A percentile compares a stretch with the other conserved stretches of the same genome.
Evolutionary conservation across 2,888 invertebrate species (phyloP).

Genomic region (Macaria notata): DNA sequence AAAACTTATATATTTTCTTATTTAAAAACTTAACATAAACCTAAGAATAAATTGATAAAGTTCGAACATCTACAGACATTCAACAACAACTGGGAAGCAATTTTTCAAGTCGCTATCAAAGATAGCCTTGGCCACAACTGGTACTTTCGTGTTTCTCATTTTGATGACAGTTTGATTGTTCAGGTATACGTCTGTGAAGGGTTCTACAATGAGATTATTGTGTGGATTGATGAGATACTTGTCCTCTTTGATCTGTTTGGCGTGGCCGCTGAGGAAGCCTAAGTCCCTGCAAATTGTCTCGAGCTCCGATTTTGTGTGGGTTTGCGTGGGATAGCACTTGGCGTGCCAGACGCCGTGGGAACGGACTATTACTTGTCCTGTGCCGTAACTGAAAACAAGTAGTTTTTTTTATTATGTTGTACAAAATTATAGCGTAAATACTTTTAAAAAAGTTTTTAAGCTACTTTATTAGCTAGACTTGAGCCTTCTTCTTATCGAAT

Average conservation of each 20-base stretch:
- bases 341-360: conserved; percentile 88
- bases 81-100: conserved; percentile 74
- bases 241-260: conserved; percentile 57
- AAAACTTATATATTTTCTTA: too few species aligned
- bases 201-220: conserved; percentile 57
- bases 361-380: conserved; percentile 85
- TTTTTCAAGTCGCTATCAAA: conserved; percentile 48
- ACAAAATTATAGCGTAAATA: too few species aligned
- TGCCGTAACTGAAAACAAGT: conserved; percentile 67
- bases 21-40: too few species aligned
- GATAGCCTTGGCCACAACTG: conserved; percentile 63
- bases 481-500: too few species aligned
- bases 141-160: conserved; percentile 61
- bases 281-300: conserved; percentile 84
- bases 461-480: too few species aligned
- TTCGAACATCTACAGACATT: conserved; percentile 57
- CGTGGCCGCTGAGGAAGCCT: conserved; percentile 82
- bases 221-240: conserved; percentile 41
- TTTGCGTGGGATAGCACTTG: conserved; percentile 83
- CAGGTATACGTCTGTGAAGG: conserved; percentile 61
- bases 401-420: not conserved
- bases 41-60: conserved; percentile 1
- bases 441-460: too few species aligned
- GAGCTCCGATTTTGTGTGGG: conserved; percentile 76
- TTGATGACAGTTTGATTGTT: conserved; percentile 66